Conservation (phyloP, 1,140 invertebrate species). For the Babylonia areolata region DNA sequence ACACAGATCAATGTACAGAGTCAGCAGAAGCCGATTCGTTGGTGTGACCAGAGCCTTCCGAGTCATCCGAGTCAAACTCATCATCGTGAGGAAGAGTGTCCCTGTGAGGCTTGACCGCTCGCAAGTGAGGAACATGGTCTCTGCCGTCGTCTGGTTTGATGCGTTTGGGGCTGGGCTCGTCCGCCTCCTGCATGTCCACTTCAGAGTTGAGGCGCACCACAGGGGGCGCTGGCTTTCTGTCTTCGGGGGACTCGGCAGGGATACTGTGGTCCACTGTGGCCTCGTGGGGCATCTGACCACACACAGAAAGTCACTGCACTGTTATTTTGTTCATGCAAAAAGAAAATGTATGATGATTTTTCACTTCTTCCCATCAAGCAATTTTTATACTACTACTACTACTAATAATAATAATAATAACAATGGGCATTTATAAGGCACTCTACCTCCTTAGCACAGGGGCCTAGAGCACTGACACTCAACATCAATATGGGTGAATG, state of each 20-base stretch:
- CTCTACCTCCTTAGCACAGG: too few relatives aligned
- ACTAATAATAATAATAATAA: too few relatives aligned
- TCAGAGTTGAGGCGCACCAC: slow-evolving; percentile 33
- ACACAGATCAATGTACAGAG: background rate
- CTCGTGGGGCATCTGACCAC: slow-evolving; percentile 92
- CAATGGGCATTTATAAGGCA: too few relatives aligned
- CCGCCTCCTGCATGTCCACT: background rate
- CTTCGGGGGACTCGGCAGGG: slow-evolving; percentile 8
- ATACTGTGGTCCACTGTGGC: slow-evolving; percentile 96
- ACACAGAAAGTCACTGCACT: background rate
- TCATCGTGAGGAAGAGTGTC: slow-evolving; percentile 83
- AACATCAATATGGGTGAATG: too few relatives aligned
- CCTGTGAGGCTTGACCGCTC: slow-evolving; percentile 89
- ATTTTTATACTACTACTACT: too few relatives aligned
- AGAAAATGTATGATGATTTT: too few relatives aligned
- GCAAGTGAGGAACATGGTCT: slow-evolving; percentile 83
- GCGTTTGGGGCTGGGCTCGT: slow-evolving; percentile 25
- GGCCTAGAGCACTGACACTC: too few relatives aligned
- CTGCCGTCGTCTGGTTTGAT: background rate
- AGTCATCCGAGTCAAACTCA: slow-evolving; percentile 39
- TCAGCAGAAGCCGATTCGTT: slow-evolving; percentile 15
- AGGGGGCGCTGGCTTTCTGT: background rate
- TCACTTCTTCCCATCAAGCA: too few relatives aligned
- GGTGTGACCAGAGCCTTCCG: background rate
- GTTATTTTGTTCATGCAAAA: too few relatives aligned